These are phyloP conservation scores for Drosophila saltans DNA, from an alignment of 1,140 invertebrate species.

Conservation along the genomic window DNA sequence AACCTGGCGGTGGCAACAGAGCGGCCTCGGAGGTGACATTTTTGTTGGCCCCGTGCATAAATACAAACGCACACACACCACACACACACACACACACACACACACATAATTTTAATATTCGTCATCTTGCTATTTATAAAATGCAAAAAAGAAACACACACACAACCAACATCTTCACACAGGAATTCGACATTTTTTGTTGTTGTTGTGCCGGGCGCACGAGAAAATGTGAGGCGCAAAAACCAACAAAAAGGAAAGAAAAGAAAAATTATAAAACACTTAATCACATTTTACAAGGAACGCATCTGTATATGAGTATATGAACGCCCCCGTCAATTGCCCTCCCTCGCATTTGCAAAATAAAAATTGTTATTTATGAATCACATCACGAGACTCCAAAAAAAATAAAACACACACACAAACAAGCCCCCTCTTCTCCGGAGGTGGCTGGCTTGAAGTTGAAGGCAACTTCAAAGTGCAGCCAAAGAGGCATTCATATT, in stretches of 20 bases:
- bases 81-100: not conserved
- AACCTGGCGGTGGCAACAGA: conserved; percentile 35
- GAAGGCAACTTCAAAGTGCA: conserved; percentile 73
- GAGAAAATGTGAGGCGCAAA: conserved; percentile 32
- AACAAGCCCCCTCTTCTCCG: conserved; percentile 29
- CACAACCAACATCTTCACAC: conserved; percentile 55
- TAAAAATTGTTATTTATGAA: conserved; percentile 59
- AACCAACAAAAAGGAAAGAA: conserved; percentile 1
- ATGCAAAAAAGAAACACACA: conserved; percentile 49
- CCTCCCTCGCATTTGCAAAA: conserved; percentile 44
- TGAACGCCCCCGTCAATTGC: conserved; percentile 23
- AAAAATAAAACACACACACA: conserved; percentile 1
- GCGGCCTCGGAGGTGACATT: conserved; percentile 71
- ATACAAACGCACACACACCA: not conserved
- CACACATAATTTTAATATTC: conserved; percentile 79
- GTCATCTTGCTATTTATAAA: conserved; percentile 79
- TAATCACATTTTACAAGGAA: conserved; percentile 73
- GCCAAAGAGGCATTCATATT: conserved; percentile 19
- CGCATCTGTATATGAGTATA: conserved; percentile 3
- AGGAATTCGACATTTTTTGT: conserved; percentile 65
- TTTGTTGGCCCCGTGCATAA: conserved; percentile 70
- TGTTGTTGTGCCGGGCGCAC: conserved; percentile 63
- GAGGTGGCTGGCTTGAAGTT: conserved; percentile 34
- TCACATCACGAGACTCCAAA: conserved; percentile 49
- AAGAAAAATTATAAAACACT: conserved; percentile 60